Evolutionary conservation across 1,140 invertebrate genomes (phyloP).

Genomic region (Nasonia longicornis): DNA sequence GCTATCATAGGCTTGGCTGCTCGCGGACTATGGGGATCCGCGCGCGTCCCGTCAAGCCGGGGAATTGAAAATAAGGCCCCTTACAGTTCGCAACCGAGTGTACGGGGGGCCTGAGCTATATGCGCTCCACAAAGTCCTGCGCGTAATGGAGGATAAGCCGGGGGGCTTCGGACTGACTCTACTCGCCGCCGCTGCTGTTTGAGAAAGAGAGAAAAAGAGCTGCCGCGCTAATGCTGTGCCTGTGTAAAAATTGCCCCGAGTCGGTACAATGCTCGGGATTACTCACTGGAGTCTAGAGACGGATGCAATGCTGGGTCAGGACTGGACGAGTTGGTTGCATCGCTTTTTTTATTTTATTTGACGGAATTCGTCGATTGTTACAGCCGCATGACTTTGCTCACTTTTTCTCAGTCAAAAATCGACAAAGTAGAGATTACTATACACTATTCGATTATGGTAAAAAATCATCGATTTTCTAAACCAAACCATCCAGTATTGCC

Average conservation of each 20-base stretch:
- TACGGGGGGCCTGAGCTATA: slow-evolving; percentile 20
- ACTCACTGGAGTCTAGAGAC: not conserved
- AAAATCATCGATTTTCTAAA: no score
- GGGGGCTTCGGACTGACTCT: slow-evolving; percentile 54
- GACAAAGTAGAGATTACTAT: no score
- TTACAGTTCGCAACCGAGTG: not conserved
- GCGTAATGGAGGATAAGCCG: slow-evolving; percentile 62
- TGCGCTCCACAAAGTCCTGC: slow-evolving; percentile 44
- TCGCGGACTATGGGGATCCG: slow-evolving; percentile 50
- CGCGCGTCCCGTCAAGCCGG: slow-evolving; percentile 46
- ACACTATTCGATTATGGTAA: no score
- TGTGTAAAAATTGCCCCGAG: not conserved
- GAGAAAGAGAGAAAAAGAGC: not conserved
- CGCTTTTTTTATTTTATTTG: no score
- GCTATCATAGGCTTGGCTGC: slow-evolving; percentile 59
- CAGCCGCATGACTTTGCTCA: slow-evolving; percentile 14
- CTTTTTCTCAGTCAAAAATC: not conserved
- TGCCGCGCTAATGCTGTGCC: no score
- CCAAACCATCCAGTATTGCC: no score
- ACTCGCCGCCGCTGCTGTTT: not conserved
- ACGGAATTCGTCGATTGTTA: no score
- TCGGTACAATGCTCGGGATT: not conserved
- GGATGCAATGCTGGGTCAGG: not conserved
- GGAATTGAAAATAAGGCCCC: slow-evolving; percentile 56
- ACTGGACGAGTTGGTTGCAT: no score